Evolutionary conservation across 2,888 invertebrate genomes (phyloP).

Genomic region (Eupelmus urozonus): DNA sequence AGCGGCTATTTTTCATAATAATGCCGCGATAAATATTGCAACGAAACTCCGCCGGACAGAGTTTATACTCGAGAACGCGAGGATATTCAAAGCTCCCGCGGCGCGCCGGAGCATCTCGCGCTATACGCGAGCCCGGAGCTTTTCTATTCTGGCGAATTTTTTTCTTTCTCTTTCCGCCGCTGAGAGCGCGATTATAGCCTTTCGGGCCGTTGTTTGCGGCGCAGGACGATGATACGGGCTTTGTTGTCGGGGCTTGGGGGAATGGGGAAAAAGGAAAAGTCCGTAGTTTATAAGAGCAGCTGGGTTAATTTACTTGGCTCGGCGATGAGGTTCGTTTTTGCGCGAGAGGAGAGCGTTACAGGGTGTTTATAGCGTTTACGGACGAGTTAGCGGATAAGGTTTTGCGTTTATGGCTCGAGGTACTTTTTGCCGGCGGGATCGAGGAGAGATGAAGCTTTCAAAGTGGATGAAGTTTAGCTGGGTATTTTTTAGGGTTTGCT

Average conservation of each 20-base stretch:
- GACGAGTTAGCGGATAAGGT: too few species aligned
- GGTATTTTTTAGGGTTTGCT: too few species aligned
- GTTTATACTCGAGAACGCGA: conserved; percentile 22
- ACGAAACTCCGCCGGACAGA: conserved; percentile 36
- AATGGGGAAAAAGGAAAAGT: too few species aligned
- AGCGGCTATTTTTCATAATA: conserved; percentile 53
- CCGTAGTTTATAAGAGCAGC: too few species aligned
- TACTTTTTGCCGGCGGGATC: too few species aligned
- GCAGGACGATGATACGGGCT: too few species aligned
- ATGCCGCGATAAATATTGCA: conserved; percentile 53
- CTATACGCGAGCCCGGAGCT: not conserved
- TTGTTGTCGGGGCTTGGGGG: too few species aligned
- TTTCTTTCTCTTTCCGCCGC: not conserved
- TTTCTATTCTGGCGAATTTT: not conserved
- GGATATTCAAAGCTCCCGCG: conserved; percentile 33
- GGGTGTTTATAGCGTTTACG: not conserved
- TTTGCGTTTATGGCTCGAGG: too few species aligned
- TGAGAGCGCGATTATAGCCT: conserved; percentile 19
- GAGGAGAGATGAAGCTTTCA: too few species aligned
- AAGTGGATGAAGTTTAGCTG: too few species aligned
- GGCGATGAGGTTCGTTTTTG: conserved; percentile 1
- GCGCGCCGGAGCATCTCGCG: not conserved
- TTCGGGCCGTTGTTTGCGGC: not conserved
- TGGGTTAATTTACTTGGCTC: not conserved
- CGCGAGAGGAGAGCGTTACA: not conserved